Base-by-base conservation (phyloP, 2,113 vertebrate genomes). In the Monopterus albus region DNA sequence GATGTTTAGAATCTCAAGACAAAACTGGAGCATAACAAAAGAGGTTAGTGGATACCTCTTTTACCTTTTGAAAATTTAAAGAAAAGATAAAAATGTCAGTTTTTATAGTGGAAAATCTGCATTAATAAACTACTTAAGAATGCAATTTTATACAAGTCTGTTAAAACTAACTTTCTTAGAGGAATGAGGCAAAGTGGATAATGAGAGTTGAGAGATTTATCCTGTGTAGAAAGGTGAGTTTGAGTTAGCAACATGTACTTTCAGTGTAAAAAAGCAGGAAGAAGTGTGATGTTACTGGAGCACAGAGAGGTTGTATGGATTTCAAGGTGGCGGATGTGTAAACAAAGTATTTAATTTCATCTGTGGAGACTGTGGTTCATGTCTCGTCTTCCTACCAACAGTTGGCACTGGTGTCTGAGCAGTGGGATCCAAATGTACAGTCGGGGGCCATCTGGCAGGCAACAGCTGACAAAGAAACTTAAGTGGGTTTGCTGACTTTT, bases 181-280 rank as follows among this genome's bases (percentile, higher is more conserved):
- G 31, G 46, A 28, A 52, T 17, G 13, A 5, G 26, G 26, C n/a
- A 45, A 62, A 72, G 49, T 39, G 58, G 49, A 47, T 56, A 29
- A 14, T 23, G 6, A 29, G 23, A 39, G 6, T 15, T 26, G 18
- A 20, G n/a, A 39, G 58, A 38, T 52, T 15, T 12, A 20, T 71
- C 21, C 52, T 59, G 25, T 33, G 14, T 26, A 53, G 42, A 18
- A 20, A 38, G 36, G 38, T 21, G 23, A 29, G 18, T 42, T 40
- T 10, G 13, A 21, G n/a, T 58, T 49, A 47, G 39, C 10, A 1
- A n/a, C 11, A 4, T 56, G 45, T 14, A 36, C 38, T 46, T 56
- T 13, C 7, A 46, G 17, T 25, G 18, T 20, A 14, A 23, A 45
- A 52, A 43, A 18, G n/a, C n/a, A n/a, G 17, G 10, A 36, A 9